Conservation (phyloP, 1,140 invertebrate genomes). For the Druon quercuslanigerum region DNA sequence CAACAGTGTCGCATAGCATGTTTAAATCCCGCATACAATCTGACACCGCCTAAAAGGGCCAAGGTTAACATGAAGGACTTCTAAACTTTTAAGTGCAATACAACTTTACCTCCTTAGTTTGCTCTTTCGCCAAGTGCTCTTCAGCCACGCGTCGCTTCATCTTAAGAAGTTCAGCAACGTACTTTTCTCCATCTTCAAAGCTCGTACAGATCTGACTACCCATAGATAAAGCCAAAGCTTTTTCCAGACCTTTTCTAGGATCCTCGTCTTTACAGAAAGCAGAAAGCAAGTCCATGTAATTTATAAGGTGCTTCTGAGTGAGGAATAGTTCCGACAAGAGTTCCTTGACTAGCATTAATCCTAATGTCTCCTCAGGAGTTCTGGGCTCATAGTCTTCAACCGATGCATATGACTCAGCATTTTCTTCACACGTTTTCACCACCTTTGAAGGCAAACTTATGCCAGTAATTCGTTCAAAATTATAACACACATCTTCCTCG, state of each 20-base stretch:
- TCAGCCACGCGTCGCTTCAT: conserved; percentile 13
- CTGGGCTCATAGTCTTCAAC: conserved; percentile 21
- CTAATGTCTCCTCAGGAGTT: conserved; percentile 22
- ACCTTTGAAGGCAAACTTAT: too few relatives aligned
- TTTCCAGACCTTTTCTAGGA: conserved; percentile 74
- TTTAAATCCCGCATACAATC: too few relatives aligned
- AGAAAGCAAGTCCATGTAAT: conserved; percentile 78
- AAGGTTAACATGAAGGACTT: too few relatives aligned
- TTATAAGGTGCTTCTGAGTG: conserved; percentile 69
- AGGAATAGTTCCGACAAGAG: conserved; percentile 77
- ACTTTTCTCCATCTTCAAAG: conserved; percentile 70
- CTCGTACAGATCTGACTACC: conserved; percentile 75
- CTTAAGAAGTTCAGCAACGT: conserved; percentile 41
- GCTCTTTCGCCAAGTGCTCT: neutral
- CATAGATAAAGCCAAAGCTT: conserved; percentile 77
- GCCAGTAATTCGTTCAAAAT: too few relatives aligned
- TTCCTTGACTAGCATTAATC: conserved; percentile 71
- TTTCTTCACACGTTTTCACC: neutral
- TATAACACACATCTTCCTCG: too few relatives aligned
- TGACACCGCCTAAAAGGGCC: too few relatives aligned
- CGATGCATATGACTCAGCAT: neutral
- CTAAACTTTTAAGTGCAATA: too few relatives aligned
- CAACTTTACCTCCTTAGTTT: neutral
- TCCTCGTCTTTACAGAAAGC: conserved; percentile 78
- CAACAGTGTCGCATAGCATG: too few relatives aligned